Conservation (phyloP, 2,113 vertebrate species). For the Mormoops blainvillei region DNA sequence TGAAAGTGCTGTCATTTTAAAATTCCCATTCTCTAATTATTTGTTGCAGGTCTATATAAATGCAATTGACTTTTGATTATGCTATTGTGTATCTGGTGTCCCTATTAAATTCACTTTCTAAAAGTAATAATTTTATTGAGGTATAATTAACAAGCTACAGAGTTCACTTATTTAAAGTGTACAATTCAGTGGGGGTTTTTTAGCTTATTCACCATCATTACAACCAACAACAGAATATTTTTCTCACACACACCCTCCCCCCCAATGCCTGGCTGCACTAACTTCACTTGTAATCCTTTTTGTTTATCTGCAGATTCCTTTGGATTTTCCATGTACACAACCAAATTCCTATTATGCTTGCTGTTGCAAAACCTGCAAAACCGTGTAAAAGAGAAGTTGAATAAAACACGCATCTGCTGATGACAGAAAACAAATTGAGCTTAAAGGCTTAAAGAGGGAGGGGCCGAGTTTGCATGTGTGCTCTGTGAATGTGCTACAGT, state of each 20-base stretch:
- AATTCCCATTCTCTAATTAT: not conserved
- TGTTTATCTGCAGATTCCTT: not conserved
- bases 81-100: not conserved
- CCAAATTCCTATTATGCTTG: not conserved
- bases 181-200: not conserved
- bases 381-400: too few relatives aligned
- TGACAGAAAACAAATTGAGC: not conserved
- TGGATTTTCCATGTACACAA: not conserved
- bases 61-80: not conserved
- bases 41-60: not conserved
- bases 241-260: not conserved
- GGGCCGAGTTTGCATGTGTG: fast-evolving
- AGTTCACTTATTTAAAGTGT: not conserved
- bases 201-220: too few relatives aligned
- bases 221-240: too few relatives aligned
- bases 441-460: not conserved
- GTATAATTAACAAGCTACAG: not conserved
- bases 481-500: fast-evolving
- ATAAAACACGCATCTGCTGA: fast-evolving
- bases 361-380: not conserved
- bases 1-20: not conserved
- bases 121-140: not conserved
- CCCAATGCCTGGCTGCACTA: fast-evolving
- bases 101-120: not conserved
- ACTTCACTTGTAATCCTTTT: not conserved